Evolutionary conservation across 2,113 vertebrate genomes (phyloP).

Genomic region (Melanotaenia duboulayi): DNA sequence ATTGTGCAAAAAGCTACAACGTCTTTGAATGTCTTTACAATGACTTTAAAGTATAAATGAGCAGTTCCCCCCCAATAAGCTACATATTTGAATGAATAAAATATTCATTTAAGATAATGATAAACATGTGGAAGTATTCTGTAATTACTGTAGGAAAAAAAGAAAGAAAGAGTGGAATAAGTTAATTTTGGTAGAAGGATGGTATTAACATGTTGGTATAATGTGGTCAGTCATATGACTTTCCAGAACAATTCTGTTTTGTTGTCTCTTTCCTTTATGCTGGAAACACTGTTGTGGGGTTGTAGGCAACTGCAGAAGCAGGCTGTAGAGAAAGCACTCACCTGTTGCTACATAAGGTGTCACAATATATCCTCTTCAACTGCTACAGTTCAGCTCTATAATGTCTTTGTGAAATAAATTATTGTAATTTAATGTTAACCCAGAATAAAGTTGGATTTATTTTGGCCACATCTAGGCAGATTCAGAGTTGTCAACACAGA

Average conservation of each 20-base stretch:
- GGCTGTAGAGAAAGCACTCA: not conserved
- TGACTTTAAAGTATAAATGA: not conserved
- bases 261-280: constrained; percentile 44
- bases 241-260: constrained; percentile 73
- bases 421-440: not conserved
- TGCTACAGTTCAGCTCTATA: not conserved
- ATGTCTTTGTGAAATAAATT: not conserved
- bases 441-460: not conserved
- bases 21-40: too few relatives aligned
- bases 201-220: constrained; percentile 36
- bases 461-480: constrained; percentile 58
- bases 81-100: not conserved
- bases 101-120: not conserved
- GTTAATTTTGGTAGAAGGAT: not conserved
- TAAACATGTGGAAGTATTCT: not conserved
- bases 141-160: not conserved
- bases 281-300: constrained; percentile 20
- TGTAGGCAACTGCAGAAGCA: constrained; percentile 9
- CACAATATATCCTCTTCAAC: not conserved
- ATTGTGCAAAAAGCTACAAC: too few relatives aligned
- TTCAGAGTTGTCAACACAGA: constrained; percentile 76
- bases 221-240: constrained; percentile 64
- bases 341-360: not conserved
- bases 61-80: not conserved
- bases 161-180: not conserved